phyloP scores from a whole-genome alignment of 2,797 vertebrate species.

The Sebastes kiyomatsui region DNA sequence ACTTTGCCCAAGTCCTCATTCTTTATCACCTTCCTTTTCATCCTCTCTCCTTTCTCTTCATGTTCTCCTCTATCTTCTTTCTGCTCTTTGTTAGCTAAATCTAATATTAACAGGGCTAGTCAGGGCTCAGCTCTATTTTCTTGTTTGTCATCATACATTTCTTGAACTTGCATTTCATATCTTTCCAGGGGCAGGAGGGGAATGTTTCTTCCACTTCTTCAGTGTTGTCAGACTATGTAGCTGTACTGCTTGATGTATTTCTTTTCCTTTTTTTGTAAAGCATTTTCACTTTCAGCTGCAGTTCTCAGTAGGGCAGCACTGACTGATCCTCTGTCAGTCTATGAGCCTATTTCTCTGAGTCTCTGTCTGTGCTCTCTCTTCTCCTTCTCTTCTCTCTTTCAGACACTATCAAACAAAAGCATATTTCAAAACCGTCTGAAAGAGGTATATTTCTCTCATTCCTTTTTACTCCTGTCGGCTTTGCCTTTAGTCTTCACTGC shows the following conservation, averaged over 20 bases:
- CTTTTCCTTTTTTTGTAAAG: slow-evolving; percentile 35
- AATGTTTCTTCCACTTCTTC: slow-evolving; percentile 16
- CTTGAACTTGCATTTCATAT: slow-evolving; percentile 25
- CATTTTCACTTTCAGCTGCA: slow-evolving; percentile 58
- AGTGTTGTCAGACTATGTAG: slow-evolving; percentile 39
- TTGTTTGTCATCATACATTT: slow-evolving; percentile 8
- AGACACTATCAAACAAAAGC: slow-evolving; percentile 99
- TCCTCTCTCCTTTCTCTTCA: background rate
- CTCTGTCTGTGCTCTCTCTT: slow-evolving; percentile 72
- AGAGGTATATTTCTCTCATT: slow-evolving; percentile 92
- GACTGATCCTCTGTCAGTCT: slow-evolving; percentile 63
- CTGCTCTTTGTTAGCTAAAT: slow-evolving; percentile 2
- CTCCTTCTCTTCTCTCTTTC: slow-evolving; percentile 88
- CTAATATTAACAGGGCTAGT: background rate
- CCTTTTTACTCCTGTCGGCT: slow-evolving; percentile 57
- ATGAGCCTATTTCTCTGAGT: slow-evolving; percentile 69
- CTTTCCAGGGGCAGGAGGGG: background rate
- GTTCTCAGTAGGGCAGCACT: slow-evolving; percentile 20
- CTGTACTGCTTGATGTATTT: slow-evolving; percentile 53
- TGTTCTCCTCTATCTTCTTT: background rate
- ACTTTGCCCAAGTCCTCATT: slow-evolving; percentile 4
- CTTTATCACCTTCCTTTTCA: background rate
- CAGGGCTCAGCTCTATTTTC: background rate
- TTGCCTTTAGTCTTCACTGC: slow-evolving; percentile 77
- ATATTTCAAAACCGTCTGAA: slow-evolving; percentile 98